Percentiles rank a stretch among this genome's conserved stretches.
Evolutionary conservation across 2,888 invertebrate species (phyloP).

Genomic region (Crioceris asparagi): DNA sequence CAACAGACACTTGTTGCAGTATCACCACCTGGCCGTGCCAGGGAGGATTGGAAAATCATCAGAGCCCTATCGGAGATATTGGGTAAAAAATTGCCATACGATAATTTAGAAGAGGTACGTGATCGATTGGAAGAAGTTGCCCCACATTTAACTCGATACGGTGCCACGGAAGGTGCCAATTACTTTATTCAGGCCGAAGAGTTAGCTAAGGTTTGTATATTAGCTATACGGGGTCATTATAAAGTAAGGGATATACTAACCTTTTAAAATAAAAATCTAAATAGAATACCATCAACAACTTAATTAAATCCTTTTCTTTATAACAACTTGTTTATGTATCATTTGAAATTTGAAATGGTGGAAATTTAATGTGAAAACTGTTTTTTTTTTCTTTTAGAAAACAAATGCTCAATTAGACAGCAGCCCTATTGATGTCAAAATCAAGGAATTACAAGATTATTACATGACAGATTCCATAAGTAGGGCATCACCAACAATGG

Average conservation of each 20-base stretch:
- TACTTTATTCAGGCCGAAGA: conserved; percentile 73
- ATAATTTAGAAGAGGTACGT: conserved; percentile 73
- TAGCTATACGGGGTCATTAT: too few relatives aligned
- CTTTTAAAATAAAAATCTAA: too few relatives aligned
- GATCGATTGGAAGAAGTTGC: conserved; percentile 67
- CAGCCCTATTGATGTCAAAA: conserved; percentile 55
- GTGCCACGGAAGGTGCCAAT: conserved; percentile 72
- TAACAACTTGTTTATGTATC: too few relatives aligned
- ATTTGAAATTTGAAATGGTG: too few relatives aligned
- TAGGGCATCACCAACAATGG: conserved; percentile 96
- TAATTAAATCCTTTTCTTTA: too few relatives aligned
- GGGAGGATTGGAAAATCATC: conserved; percentile 98
- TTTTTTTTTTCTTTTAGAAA: conserved; percentile 38
- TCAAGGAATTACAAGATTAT: conserved; percentile 71
- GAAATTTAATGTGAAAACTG: too few relatives aligned
- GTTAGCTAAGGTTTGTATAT: conserved; percentile 47
- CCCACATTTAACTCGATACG: conserved; percentile 80
- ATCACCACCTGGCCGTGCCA: conserved; percentile 82
- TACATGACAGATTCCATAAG: conserved; percentile 96
- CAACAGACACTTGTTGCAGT: conserved; percentile 84
- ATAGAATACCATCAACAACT: too few relatives aligned
- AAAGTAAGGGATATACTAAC: too few relatives aligned
- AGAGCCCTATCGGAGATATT: conserved; percentile 90
- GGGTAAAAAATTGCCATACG: conserved; percentile 61
- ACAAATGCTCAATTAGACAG: conserved; percentile 29